Evolutionary conservation across 2,888 invertebrate genomes (phyloP).

Genomic region (Yponomeuta sedellus): DNA sequence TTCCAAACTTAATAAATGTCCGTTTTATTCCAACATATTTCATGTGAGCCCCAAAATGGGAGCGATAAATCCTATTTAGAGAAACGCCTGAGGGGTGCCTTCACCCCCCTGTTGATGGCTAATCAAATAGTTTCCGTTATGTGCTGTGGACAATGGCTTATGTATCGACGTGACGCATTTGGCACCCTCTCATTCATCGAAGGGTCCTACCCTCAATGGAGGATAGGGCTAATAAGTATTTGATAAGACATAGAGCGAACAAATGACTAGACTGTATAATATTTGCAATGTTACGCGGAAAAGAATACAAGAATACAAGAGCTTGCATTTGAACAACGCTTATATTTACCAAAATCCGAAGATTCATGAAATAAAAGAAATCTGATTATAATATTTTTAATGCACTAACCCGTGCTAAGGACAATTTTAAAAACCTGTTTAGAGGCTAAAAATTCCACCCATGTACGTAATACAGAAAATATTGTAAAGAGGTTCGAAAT

Average conservation of each 20-base stretch:
- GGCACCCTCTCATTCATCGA: constrained; percentile 43
- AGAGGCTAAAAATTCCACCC: too few relatives aligned
- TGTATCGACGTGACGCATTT: constrained; percentile 29
- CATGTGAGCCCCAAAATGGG: constrained; percentile 36
- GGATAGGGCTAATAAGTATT: constrained; percentile 65
- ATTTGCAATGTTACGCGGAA: too few relatives aligned
- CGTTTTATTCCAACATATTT: constrained; percentile 35
- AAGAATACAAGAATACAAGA: too few relatives aligned
- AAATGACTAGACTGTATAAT: not conserved
- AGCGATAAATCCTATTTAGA: not conserved
- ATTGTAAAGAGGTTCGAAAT: too few relatives aligned
- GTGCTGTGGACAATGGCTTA: constrained; percentile 25
- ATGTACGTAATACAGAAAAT: too few relatives aligned
- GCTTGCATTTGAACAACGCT: too few relatives aligned
- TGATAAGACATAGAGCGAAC: constrained; percentile 45
- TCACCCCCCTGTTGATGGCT: constrained; percentile 36
- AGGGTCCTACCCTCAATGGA: constrained; percentile 31
- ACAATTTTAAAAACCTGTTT: too few relatives aligned
- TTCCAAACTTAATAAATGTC: constrained; percentile 31
- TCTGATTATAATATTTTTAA: too few relatives aligned
- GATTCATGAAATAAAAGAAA: too few relatives aligned
- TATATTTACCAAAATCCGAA: too few relatives aligned
- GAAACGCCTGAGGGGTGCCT: constrained; percentile 29
- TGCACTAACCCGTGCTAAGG: too few relatives aligned
- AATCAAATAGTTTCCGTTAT: constrained; percentile 69